A percentile compares a stretch with the other conserved stretches of the same genome.
phyloP scores from a whole-genome alignment of 1,140 invertebrate genomes.

The Hestina assimilis region DNA sequence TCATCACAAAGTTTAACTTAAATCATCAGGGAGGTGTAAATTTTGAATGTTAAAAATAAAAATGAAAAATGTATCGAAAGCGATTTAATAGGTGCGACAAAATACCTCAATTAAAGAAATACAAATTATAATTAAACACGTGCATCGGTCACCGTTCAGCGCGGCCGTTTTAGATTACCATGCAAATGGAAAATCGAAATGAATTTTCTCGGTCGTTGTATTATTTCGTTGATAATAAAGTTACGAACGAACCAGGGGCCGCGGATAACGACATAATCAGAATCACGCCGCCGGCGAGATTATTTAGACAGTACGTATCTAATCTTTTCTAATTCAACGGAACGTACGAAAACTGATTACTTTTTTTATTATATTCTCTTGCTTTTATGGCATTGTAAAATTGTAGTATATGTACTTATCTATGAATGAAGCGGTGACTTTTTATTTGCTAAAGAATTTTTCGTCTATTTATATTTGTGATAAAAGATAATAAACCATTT shows the following conservation, averaged over 20 bases:
- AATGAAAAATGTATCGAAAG: too few species aligned
- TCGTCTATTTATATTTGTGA: too few species aligned
- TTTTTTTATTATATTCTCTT: neutral
- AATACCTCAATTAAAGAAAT: too few species aligned
- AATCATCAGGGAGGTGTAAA: too few species aligned
- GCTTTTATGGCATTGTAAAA: neutral
- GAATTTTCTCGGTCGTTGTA: neutral
- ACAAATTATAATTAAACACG: neutral
- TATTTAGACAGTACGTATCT: neutral
- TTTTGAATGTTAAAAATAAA: too few species aligned
- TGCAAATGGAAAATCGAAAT: constrained; percentile 8
- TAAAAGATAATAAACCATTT: too few species aligned
- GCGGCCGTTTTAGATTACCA: neutral
- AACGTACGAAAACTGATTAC: neutral
- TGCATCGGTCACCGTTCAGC: neutral
- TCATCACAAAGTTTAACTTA: too few species aligned
- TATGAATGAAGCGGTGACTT: too few species aligned
- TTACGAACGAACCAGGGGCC: neutral
- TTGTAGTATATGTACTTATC: too few species aligned
- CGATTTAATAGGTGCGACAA: too few species aligned
- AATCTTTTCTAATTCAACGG: neutral
- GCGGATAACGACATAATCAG: neutral
- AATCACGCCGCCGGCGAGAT: neutral
- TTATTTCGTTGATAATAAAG: constrained; percentile 4
- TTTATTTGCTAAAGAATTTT: too few species aligned